Conservation (phyloP, 2,797 vertebrate species). For the Typhlichthys subterraneus region DNA sequence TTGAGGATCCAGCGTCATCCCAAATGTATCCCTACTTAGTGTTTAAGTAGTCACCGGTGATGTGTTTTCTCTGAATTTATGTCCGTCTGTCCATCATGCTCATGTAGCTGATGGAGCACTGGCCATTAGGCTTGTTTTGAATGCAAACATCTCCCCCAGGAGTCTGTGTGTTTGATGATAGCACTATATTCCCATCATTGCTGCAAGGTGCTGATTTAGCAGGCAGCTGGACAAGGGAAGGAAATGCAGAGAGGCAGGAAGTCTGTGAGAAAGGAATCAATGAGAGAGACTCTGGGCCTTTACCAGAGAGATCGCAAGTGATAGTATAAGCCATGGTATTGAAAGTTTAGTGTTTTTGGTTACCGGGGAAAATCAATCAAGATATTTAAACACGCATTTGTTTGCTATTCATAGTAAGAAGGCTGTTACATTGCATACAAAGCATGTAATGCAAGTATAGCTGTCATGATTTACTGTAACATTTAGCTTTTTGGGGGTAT, state of each 20-base stretch:
- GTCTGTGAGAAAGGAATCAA: slow-evolving; percentile 41
- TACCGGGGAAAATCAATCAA: not conserved
- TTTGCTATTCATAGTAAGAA: no score
- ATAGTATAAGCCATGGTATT: slow-evolving; percentile 5
- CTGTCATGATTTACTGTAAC: no score
- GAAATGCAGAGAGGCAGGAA: slow-evolving; percentile 26
- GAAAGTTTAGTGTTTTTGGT: slow-evolving; percentile 2
- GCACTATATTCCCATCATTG: slow-evolving; percentile 46
- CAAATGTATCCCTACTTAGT: slow-evolving; percentile 33
- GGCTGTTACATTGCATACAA: no score
- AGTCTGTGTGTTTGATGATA: slow-evolving; percentile 80
- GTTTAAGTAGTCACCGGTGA: slow-evolving; percentile 55
- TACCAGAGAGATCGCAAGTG: slow-evolving; percentile 30
- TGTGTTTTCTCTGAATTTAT: slow-evolving; percentile 44
- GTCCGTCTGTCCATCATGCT: slow-evolving; percentile 71
- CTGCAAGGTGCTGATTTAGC: slow-evolving; percentile 62
- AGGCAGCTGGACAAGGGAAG: slow-evolving; percentile 38
- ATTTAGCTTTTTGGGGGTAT: no score
- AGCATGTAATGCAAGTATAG: no score
- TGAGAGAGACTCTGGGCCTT: slow-evolving; percentile 43
- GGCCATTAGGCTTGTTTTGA: slow-evolving; percentile 65
- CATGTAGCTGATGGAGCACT: slow-evolving; percentile 51
- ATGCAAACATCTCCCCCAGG: slow-evolving; percentile 61
- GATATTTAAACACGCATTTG: not conserved
- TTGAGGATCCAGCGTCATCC: slow-evolving; percentile 37